Base-by-base conservation (phyloP, 2,888 invertebrate species). In the Malthinus flaveolus region DNA sequence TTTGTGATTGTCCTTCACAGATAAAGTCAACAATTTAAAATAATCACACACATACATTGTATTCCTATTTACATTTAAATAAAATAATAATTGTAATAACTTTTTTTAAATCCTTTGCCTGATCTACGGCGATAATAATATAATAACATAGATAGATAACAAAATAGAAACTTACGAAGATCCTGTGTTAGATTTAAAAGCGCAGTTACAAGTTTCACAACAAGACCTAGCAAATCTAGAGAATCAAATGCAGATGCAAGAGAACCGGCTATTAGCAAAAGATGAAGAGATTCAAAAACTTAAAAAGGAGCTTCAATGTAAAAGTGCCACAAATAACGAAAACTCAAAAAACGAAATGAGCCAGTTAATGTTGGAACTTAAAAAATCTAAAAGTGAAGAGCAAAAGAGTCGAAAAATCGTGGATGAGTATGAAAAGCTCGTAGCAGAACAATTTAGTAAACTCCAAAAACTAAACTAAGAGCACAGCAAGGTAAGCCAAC, bases 391-490 rank as follows among this genome's bases (percentile, higher is more conserved):
- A 11, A 56, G 48, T 13, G 60, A 62, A 15, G 59, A 49, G 23
- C 42, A 46, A 11, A 87, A 69, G 78, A 85, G 54, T 79, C 84
- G 52, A 65, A 79, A 80, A 70, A 79, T 85, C 12, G 79, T 85
- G 69, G 79, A 80, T 56, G 84, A 85, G 64, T 85, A 84, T 75
- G 85, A 86, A 70, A 83, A 82, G 68, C 83, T 83, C 4, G 82
- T 86, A 60, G 79, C 82, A 7, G 78, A 80, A 62, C 75, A 83
- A 58, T 78, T 83, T 59, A 78, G 80, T 34, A 83, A 85, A 65
- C 80, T 80, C 62, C 82, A 84, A 66, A 82, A 81, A 62, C 74
- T 81, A 31, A 80, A 79, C 60, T 79, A 79, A 56, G 85, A 87
- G 66, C 77, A 84, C 67, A 84, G 85, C 67, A 83, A 83, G 65